These are phyloP conservation scores for Champsocephalus gunnari DNA, from an alignment of 2,797 vertebrate species.

Conservation along the genomic window DNA sequence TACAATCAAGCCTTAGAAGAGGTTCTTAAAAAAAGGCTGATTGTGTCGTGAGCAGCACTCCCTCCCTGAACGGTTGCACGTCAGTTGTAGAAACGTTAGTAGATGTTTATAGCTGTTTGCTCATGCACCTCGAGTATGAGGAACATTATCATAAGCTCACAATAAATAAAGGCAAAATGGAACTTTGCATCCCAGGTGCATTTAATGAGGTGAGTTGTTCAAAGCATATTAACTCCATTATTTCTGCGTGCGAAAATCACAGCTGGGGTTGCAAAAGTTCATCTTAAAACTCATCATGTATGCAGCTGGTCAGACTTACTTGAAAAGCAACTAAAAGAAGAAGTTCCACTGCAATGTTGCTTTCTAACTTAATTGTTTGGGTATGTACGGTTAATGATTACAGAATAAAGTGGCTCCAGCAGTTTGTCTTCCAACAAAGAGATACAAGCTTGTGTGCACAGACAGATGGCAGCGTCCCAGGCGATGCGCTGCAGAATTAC, in stretches of 20 bases:
- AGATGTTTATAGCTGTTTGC: constrained; percentile 34
- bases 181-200: constrained; percentile 26
- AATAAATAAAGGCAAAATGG: constrained; percentile 38
- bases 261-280: constrained; percentile 17
- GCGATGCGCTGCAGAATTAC: constrained; percentile 56
- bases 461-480: constrained; percentile 73
- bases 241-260: constrained; percentile 20
- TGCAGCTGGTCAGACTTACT: constrained; percentile 20
- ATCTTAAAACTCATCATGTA: constrained; percentile 40
- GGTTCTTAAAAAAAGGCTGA: not conserved
- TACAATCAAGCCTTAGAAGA: not conserved
- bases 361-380: constrained; percentile 29
- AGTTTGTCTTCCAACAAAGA: constrained; percentile 63
- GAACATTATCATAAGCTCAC: constrained; percentile 19
- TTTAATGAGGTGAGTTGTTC: constrained; percentile 45
- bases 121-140: constrained; percentile 22
- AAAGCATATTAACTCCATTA: constrained; percentile 45
- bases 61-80: not conserved
- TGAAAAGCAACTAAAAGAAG: constrained; percentile 25
- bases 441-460: constrained; percentile 44
- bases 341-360: constrained; percentile 18
- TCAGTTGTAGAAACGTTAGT: constrained; percentile 34
- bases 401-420: constrained; percentile 28
- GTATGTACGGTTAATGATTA: constrained; percentile 29
- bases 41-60: constrained; percentile 10